Percentiles rank a stretch among this genome's conserved stretches.
These are phyloP conservation scores for Odontophorus gujanensis DNA, from an alignment of 2,113 vertebrate genomes.

Conservation along the genomic window DNA sequence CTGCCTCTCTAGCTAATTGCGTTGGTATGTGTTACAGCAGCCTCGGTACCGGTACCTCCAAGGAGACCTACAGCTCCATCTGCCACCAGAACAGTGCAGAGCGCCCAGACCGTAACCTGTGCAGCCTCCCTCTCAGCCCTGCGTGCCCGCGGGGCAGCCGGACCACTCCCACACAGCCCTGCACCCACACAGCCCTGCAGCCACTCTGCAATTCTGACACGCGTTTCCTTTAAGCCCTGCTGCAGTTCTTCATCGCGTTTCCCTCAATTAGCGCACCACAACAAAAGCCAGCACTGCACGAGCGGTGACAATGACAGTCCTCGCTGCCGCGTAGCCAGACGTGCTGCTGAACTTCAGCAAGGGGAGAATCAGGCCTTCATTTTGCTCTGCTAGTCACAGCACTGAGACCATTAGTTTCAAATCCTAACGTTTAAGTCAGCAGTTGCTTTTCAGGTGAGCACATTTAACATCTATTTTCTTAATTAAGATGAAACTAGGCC, in stretches of 20 bases:
- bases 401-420: neutral
- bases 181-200: slow-evolving; percentile 19
- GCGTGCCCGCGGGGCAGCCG: neutral
- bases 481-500: slow-evolving; percentile 52
- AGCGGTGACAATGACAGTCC: neutral
- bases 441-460: slow-evolving; percentile 33
- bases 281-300: neutral
- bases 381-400: neutral
- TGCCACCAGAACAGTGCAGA: neutral
- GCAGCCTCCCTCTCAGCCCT: neutral
- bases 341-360: neutral
- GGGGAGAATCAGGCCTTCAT: neutral
- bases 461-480: slow-evolving; percentile 42
- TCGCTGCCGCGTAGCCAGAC: neutral
- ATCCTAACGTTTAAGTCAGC: neutral
- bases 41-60: neutral
- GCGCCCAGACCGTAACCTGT: neutral
- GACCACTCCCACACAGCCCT: neutral
- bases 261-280: neutral
- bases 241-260: neutral
- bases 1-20: neutral
- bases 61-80: neutral
- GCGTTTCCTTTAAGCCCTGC: neutral
- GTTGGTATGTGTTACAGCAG: neutral
- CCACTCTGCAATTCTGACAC: neutral